Evolutionary conservation across 2,888 invertebrate species (phyloP).

Genomic region (Augiades crinisus): DNA sequence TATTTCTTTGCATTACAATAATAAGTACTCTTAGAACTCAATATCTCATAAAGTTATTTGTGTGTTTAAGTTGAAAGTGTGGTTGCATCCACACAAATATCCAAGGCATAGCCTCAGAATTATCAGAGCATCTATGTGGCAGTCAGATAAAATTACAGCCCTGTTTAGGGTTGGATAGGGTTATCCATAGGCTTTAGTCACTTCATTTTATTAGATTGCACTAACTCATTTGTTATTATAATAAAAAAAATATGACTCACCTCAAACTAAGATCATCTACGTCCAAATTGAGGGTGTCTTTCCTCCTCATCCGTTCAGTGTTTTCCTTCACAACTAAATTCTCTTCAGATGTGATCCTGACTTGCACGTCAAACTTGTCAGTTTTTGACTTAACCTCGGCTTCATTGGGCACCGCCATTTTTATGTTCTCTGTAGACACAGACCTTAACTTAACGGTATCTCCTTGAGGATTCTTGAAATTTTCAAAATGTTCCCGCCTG

Average conservation of each 20-base stretch:
- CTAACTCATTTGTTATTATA: no score
- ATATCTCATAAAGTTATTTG: no score
- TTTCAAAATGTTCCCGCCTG: conserved; percentile 52
- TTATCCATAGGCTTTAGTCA: no score
- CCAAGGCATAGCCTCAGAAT: no score
- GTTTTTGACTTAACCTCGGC: conserved; percentile 62
- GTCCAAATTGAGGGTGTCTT: conserved; percentile 75
- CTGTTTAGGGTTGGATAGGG: no score
- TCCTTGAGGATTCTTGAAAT: conserved; percentile 45
- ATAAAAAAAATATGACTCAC: conserved; percentile 38
- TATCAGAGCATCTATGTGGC: no score
- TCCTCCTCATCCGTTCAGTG: conserved; percentile 52
- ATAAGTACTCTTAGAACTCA: no score
- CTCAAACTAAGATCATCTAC: conserved; percentile 79
- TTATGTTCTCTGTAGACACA: conserved; percentile 60
- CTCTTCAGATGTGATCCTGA: conserved; percentile 74
- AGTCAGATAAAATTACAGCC: no score
- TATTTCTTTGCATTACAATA: no score
- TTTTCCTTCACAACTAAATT: conserved; percentile 67
- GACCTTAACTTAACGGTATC: conserved; percentile 55
- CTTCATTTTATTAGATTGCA: no score
- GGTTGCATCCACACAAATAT: no score
- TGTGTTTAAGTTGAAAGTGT: no score
- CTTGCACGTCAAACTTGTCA: conserved; percentile 76
- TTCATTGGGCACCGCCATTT: conserved; percentile 75